Evolutionary conservation across 2,113 vertebrate species (phyloP).

Genomic region (Dicentrarchus labrax): DNA sequence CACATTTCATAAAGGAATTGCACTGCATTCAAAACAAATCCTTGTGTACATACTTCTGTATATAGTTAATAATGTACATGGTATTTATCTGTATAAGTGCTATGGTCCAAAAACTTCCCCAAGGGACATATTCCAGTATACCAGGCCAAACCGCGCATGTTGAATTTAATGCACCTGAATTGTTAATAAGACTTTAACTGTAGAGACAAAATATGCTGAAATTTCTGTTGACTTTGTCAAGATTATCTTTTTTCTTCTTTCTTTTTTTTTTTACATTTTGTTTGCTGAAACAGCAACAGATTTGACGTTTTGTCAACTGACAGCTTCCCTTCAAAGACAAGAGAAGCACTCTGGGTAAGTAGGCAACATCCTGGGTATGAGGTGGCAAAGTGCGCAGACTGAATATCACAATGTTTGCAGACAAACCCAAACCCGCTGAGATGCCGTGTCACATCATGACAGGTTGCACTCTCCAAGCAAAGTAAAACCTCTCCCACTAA

Average conservation of each 20-base stretch:
- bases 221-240: constrained; percentile 19
- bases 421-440: constrained; percentile 52
- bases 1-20: not conserved
- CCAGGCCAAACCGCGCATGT: not conserved
- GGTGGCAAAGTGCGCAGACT: constrained; percentile 41
- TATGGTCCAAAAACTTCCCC: not conserved
- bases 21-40: not conserved
- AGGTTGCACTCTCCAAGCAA: constrained; percentile 53
- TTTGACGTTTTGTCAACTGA: constrained; percentile 37
- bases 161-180: not conserved
- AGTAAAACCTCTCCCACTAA: constrained; percentile 48
- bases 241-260: too few species aligned
- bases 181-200: not conserved
- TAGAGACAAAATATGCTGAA: not conserved
- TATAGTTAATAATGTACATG: not conserved
- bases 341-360: constrained; percentile 15
- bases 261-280: constrained; percentile 23
- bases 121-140: not conserved
- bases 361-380: constrained; percentile 33
- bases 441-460: constrained; percentile 59
- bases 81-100: too few species aligned
- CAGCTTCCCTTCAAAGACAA: constrained; percentile 44
- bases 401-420: constrained; percentile 60
- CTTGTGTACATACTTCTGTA: not conserved
- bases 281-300: constrained; percentile 43